Base-by-base conservation (phyloP, 2,888 invertebrate genomes). In the Perdita meconis region DNA sequence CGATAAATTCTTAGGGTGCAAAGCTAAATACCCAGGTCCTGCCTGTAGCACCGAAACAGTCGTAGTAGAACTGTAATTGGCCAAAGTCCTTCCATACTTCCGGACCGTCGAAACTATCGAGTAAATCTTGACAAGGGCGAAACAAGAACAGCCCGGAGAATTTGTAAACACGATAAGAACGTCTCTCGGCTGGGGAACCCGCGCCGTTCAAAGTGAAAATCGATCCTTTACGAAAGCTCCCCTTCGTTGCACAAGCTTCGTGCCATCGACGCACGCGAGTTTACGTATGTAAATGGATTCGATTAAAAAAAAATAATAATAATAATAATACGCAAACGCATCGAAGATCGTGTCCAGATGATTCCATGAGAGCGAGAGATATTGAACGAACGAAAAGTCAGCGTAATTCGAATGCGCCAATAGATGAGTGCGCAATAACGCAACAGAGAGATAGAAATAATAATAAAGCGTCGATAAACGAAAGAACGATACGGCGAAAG, bases 11-110 rank as follows among this genome's bases (percentile, higher is more conserved):
- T 34, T 13, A 26, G 16, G 30, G 13, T 36, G 1, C 47, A 38
- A 63, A 40, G 8, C 16, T 53, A 65, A 63, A 57, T 56, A 26
- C 40, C 57, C 44, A 30, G n/a, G 22, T 51, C 19, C 10, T 56
- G 50, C 51, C 30, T 68, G 47, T 84, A 81, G 67, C 86, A 82
- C 40, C 72, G 66, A 56, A 86, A 70, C 55, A 78, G 69, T 72
- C 74, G 77, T 50, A 86, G 69, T 12, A 86, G 53, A 72, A 63
- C 72, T 47, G 63, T 60, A 19, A 74, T 30, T 51, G 71, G 64
- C 22, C 77, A 38, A 64, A 68, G 64, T 65, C 53, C 55, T 38
- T 86, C 86, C 86, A 86, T 87, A 67, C 53, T 76, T 13, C 34
- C 36, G 24, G 24, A 13, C 19, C 12, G 30, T 10, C 19, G 13